Conservation (phyloP, 1,140 invertebrate species). For the Aphelenchoides fujianensis region DNA sequence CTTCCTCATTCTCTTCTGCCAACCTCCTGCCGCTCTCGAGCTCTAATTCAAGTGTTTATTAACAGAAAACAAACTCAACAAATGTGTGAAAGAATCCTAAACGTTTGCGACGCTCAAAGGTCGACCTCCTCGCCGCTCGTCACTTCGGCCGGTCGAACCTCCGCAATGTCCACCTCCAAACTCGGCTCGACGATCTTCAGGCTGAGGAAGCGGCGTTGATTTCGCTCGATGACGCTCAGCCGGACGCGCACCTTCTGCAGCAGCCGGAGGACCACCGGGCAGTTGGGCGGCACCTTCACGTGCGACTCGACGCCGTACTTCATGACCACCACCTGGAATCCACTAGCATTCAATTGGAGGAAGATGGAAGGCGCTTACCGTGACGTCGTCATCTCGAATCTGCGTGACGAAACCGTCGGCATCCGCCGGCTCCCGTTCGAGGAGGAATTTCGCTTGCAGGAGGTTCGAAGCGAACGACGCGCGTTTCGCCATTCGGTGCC, state of each 20-base stretch:
- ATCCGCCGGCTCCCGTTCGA: constrained; percentile 74
- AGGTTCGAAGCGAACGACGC: constrained; percentile 91
- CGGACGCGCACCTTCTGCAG: constrained; percentile 86
- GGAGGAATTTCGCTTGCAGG: constrained; percentile 78
- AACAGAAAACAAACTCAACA: no score
- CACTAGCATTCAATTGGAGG: constrained; percentile 79
- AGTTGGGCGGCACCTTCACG: constrained; percentile 71
- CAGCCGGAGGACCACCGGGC: constrained; percentile 66
- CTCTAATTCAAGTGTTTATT: no score
- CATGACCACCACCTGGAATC: constrained; percentile 82
- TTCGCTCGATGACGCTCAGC: constrained; percentile 79
- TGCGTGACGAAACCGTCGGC: constrained; percentile 81
- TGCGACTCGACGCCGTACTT: constrained; percentile 92
- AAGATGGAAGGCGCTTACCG: background rate
- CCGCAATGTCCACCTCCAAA: constrained; percentile 68
- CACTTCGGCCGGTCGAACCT: constrained; percentile 17
- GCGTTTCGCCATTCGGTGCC: constrained; percentile 92
- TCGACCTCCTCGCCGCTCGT: background rate
- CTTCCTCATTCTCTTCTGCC: no score
- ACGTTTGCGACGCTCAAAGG: background rate
- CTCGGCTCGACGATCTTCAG: constrained; percentile 79
- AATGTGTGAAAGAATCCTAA: background rate
- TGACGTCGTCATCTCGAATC: constrained; percentile 23
- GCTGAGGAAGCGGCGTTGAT: constrained; percentile 86
- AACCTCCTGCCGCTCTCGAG: no score